Evolutionary conservation across 2,113 vertebrate genomes (phyloP).

Genomic region (Poeciliopsis prolifica): DNA sequence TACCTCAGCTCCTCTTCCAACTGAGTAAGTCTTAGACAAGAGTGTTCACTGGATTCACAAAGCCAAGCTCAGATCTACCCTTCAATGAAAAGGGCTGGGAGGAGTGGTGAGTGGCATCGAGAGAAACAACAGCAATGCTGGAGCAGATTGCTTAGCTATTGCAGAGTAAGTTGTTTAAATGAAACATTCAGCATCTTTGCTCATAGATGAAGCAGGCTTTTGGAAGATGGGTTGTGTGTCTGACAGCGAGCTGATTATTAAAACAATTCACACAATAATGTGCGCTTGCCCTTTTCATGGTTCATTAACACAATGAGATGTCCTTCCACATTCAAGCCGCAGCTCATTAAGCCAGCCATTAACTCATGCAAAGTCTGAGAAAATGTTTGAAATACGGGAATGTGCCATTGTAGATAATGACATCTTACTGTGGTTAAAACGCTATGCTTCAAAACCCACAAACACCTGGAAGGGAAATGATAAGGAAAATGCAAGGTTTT

Average conservation of each 20-base stretch:
- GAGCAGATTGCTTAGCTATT: slow-evolving; percentile 3
- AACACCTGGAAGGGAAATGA: slow-evolving; percentile 66
- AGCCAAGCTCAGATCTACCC: not conserved
- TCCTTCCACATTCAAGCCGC: slow-evolving; percentile 77
- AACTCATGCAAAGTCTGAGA: slow-evolving; percentile 70
- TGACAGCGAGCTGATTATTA: slow-evolving; percentile 76
- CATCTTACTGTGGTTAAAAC: slow-evolving; percentile 62
- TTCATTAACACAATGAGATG: slow-evolving; percentile 81
- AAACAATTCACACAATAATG: slow-evolving; percentile 73
- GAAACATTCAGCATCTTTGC: slow-evolving; percentile 47
- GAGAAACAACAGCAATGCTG: slow-evolving; percentile 9
- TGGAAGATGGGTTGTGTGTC: slow-evolving; percentile 44
- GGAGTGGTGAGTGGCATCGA: not conserved
- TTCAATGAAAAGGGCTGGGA: not conserved
- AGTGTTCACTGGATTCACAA: not conserved
- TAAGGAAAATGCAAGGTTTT: slow-evolving; percentile 65
- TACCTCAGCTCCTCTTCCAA: not conserved
- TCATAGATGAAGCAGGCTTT: slow-evolving; percentile 63
- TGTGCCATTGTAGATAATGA: slow-evolving; percentile 56
- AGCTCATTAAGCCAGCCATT: slow-evolving; percentile 80
- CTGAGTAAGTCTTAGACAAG: not conserved
- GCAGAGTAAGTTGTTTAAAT: slow-evolving; percentile 51
- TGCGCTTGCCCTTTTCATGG: slow-evolving; percentile 81
- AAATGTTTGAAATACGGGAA: slow-evolving; percentile 74
- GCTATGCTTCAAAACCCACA: slow-evolving; percentile 43